Conservation (phyloP, 2,888 invertebrate species). For the Platycheirus rosarum region DNA sequence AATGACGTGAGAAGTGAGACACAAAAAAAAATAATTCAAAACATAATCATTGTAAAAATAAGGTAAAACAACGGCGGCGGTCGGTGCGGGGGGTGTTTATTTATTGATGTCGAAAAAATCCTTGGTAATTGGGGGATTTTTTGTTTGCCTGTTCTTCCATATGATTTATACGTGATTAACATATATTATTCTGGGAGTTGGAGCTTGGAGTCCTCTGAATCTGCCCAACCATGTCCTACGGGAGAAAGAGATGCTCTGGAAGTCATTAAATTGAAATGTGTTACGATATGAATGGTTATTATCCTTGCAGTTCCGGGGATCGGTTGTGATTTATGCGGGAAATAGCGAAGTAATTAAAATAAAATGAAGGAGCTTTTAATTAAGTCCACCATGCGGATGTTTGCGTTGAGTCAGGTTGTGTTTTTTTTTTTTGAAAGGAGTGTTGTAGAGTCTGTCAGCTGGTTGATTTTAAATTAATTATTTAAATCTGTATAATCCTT, state of each 20-base stretch:
- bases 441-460: constrained; percentile 4
- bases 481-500: constrained; percentile 9
- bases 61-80: constrained; percentile 4
- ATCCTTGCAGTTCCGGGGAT: not conserved
- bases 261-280: constrained; percentile 37
- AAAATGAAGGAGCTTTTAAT: constrained; percentile 53
- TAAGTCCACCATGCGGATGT: constrained; percentile 36
- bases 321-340: constrained; percentile 26
- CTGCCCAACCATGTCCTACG: constrained; percentile 1
- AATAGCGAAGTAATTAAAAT: constrained; percentile 49
- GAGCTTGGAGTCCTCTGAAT: not conserved
- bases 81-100: constrained; percentile 34
- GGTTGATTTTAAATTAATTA: not conserved
- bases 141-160: constrained; percentile 2
- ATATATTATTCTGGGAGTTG: constrained; percentile 15
- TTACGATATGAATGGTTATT: constrained; percentile 41
- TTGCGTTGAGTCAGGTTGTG: not conserved
- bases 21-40: constrained; percentile 11
- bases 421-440: not conserved
- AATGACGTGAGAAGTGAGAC: constrained; percentile 52
- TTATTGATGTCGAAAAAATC: constrained; percentile 58
- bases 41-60: not conserved
- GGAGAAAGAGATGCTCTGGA: constrained; percentile 4
- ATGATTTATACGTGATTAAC: constrained; percentile 46
- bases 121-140: constrained; percentile 55